Conservation (phyloP, 2,888 invertebrate genomes). For the Chydorus sphaericus region DNA sequence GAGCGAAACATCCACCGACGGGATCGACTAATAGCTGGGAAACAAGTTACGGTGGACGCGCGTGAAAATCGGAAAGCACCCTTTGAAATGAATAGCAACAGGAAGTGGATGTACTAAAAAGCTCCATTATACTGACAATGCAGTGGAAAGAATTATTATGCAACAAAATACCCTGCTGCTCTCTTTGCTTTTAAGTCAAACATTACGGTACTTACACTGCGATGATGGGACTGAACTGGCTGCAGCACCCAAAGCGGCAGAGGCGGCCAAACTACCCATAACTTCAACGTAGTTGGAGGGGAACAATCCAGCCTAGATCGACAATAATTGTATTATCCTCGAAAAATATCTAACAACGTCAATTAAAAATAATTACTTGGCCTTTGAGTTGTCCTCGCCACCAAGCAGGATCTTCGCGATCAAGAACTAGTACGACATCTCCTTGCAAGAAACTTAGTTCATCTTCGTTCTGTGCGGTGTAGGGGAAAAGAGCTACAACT, state of each 20-base stretch:
- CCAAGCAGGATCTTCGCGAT: conserved; percentile 90
- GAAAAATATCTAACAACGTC: not conserved
- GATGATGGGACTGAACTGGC: conserved; percentile 9
- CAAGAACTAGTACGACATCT: conserved; percentile 74
- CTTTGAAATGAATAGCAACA: no score
- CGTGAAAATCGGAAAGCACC: no score
- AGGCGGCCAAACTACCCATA: conserved; percentile 26
- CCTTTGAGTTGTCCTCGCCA: conserved; percentile 91
- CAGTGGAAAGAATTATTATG: not conserved
- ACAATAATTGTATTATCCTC: not conserved
- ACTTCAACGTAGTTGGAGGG: conserved; percentile 89
- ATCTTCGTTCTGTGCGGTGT: conserved; percentile 86
- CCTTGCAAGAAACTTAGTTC: conserved; percentile 85
- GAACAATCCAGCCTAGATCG: conserved; percentile 60
- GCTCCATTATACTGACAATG: no score
- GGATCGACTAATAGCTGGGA: no score
- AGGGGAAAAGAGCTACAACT: conserved; percentile 84
- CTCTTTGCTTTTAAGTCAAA: not conserved
- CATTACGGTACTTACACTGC: conserved; percentile 38
- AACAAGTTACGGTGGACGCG: no score
- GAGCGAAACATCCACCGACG: no score
- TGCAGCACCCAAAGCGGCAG: conserved; percentile 9
- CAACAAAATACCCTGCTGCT: not conserved
- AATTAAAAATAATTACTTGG: conserved; percentile 38
- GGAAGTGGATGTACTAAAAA: no score